phyloP scores from a whole-genome alignment of 2,113 vertebrate species.

The Lonchura striata region DNA sequence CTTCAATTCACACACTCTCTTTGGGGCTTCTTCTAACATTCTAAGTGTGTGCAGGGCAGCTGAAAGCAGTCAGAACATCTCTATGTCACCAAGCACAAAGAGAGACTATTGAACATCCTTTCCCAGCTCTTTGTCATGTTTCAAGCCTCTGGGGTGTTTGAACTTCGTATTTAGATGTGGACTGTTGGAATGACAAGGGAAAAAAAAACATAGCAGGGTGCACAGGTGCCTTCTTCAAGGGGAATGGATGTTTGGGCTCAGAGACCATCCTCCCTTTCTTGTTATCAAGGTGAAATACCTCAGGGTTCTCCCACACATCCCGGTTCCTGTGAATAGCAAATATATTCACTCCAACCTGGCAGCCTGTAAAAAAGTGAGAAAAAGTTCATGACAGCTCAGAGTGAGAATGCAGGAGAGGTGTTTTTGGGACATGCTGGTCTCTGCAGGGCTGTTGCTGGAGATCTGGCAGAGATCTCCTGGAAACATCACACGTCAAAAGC shows the following conservation, averaged over 20 bases:
- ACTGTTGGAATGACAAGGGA: not conserved
- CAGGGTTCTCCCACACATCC: constrained; percentile 69
- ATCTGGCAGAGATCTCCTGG: not conserved
- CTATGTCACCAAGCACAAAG: not conserved
- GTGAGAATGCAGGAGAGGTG: not conserved
- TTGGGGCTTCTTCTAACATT: not conserved
- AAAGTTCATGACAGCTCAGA: not conserved
- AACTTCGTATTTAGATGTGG: not conserved
- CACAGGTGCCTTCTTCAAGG: not conserved
- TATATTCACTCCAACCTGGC: constrained; percentile 25
- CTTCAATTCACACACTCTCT: not conserved
- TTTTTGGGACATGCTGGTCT: not conserved
- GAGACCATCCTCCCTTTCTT: not conserved
- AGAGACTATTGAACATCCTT: not conserved
- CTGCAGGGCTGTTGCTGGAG: not conserved
- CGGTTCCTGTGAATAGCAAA: constrained; percentile 72
- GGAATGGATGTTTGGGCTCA: not conserved
- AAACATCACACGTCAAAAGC: not conserved
- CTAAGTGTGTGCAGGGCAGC: not conserved
- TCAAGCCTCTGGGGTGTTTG: not conserved
- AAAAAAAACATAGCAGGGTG: not conserved
- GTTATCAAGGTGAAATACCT: constrained; percentile 57
- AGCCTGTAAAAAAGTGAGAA: constrained; percentile 47
- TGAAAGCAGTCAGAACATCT: not conserved
- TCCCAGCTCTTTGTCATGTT: not conserved